Percentiles rank a stretch among this genome's conserved stretches.
Conservation (phyloP, 2,888 invertebrate genomes). For the Epiperipatus broadwayi region DNA sequence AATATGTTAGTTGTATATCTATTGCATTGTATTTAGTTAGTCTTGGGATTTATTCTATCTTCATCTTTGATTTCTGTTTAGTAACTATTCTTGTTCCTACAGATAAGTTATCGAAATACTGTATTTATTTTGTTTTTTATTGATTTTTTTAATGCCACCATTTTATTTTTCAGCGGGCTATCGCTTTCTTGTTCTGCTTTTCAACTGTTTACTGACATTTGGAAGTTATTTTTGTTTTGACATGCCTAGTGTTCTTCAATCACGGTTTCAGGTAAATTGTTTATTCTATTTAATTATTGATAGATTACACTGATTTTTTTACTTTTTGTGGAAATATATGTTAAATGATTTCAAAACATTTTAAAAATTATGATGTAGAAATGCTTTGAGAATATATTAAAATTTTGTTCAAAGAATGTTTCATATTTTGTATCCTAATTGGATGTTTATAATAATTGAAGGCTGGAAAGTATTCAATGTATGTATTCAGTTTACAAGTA, state of each 20-base stretch:
- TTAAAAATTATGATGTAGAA: not conserved
- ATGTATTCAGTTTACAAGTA: too few relatives aligned
- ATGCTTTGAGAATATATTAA: too few relatives aligned
- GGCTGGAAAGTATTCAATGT: too few relatives aligned
- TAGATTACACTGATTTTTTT: slow-evolving; percentile 5
- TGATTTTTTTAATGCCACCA: slow-evolving; percentile 21
- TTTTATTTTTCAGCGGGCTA: slow-evolving; percentile 21
- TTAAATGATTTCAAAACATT: slow-evolving; percentile 11
- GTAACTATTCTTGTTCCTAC: too few relatives aligned
- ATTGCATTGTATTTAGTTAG: too few relatives aligned
- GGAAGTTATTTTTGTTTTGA: slow-evolving; percentile 32
- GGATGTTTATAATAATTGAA: too few relatives aligned
- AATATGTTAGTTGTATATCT: too few relatives aligned
- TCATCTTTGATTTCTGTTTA: too few relatives aligned
- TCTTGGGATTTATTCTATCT: too few relatives aligned
- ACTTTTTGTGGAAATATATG: slow-evolving; percentile 14
- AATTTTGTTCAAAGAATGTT: too few relatives aligned
- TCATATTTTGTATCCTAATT: too few relatives aligned
- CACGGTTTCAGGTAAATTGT: slow-evolving; percentile 25
- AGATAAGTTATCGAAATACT: too few relatives aligned
- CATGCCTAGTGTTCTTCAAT: slow-evolving; percentile 30
- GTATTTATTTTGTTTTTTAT: slow-evolving; percentile 20
- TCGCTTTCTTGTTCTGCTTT: slow-evolving; percentile 27
- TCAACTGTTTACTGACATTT: slow-evolving; percentile 31
- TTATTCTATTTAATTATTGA: not conserved